These are phyloP conservation scores for Netelia virgata DNA, from an alignment of 2,888 invertebrate genomes.

Conservation along the genomic window DNA sequence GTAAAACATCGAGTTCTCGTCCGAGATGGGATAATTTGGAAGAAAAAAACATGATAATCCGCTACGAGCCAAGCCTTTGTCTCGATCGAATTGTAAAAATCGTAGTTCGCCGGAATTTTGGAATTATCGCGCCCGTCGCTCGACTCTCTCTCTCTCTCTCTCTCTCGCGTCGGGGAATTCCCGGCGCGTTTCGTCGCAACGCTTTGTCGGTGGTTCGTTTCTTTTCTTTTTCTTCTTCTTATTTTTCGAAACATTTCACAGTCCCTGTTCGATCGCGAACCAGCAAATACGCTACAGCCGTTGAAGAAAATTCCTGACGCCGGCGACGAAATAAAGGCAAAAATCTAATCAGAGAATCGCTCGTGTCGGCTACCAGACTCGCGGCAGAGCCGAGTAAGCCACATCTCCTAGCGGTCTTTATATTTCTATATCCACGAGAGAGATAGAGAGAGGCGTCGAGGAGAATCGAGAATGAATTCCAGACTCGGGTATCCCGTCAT, in stretches of 20 bases:
- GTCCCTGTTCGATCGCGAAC: constrained; percentile 1
- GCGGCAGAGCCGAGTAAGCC: constrained; percentile 12
- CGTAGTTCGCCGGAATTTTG: constrained; percentile 4
- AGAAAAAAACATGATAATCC: no score
- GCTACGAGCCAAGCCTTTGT: neutral
- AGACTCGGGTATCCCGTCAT: constrained; percentile 47
- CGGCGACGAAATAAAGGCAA: constrained; percentile 3
- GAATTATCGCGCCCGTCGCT: constrained; percentile 34
- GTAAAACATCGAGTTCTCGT: no score
- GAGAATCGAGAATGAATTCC: constrained; percentile 48
- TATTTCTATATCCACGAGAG: constrained; percentile 11
- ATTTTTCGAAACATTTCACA: neutral
- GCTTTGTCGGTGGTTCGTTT: neutral
- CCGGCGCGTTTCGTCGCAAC: neutral
- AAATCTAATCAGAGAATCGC: constrained; percentile 47
- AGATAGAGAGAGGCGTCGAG: constrained; percentile 1
- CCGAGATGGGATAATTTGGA: no score
- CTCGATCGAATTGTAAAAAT: constrained; percentile 19
- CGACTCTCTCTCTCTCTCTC: neutral
- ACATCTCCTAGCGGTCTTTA: constrained; percentile 20
- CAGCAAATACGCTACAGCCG: neutral
- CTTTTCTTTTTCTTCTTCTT: neutral
- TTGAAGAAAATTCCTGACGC: constrained; percentile 36
- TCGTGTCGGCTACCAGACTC: constrained; percentile 9
- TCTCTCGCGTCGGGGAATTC: constrained; percentile 17